A percentile compares a stretch with the other conserved stretches of the same genome.
These are phyloP conservation scores for Rhyacophila evoluta DNA, from an alignment of 2,888 invertebrate species.

Conservation along the genomic window DNA sequence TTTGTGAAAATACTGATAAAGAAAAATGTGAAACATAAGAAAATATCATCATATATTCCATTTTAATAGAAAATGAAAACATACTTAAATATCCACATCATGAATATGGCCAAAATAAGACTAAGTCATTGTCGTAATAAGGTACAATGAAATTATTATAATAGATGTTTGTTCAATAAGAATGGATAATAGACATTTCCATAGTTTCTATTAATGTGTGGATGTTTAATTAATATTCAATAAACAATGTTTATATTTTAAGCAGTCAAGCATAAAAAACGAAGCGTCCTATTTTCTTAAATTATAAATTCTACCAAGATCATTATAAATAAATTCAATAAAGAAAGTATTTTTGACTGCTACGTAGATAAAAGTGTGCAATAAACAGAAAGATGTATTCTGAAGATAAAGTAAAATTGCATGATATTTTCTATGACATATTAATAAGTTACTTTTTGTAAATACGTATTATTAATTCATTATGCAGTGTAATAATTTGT, in stretches of 20 bases:
- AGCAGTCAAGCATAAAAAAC: not conserved
- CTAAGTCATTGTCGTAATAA: slow-evolving; percentile 33
- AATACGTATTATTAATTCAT: not conserved
- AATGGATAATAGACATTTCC: not conserved
- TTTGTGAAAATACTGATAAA: not conserved
- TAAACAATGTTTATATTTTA: not conserved
- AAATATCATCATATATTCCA: slow-evolving; percentile 32
- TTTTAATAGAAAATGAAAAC: slow-evolving; percentile 31
- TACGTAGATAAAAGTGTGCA: not conserved
- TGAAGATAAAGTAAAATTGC: not conserved
- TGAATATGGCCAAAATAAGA: slow-evolving; percentile 47
- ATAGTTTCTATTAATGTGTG: not conserved
- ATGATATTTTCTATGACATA: not conserved
- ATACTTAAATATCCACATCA: slow-evolving; percentile 36
- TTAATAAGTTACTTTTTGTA: not conserved
- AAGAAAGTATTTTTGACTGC: not conserved
- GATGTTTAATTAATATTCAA: not conserved
- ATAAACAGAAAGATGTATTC: not conserved
- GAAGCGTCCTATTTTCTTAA: not conserved
- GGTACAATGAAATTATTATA: slow-evolving; percentile 1
- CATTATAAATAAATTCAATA: not conserved
- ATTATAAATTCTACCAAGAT: not conserved
- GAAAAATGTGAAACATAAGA: not conserved
- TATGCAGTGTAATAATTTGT: not conserved
- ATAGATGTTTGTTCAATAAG: not conserved